Percentiles rank a stretch among this genome's conserved stretches.
Evolutionary conservation across 2,888 invertebrate genomes (phyloP).

Genomic region (Myathropa florea): DNA sequence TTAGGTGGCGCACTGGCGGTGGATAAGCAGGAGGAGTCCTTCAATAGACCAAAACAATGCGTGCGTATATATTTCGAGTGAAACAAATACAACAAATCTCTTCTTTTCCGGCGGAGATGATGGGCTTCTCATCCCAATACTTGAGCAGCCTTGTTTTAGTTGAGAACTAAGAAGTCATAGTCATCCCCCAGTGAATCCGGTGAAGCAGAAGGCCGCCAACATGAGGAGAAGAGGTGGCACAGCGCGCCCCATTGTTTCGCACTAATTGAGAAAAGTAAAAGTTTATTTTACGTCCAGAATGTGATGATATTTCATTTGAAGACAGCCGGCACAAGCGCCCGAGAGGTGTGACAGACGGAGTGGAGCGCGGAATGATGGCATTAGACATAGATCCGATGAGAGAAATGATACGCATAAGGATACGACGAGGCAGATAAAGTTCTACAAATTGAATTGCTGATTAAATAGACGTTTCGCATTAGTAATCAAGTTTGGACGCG

Average conservation of each 20-base stretch:
- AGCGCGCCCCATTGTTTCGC: constrained; percentile 50
- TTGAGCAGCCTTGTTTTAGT: constrained; percentile 47
- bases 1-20: no score
- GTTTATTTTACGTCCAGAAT: constrained; percentile 56
- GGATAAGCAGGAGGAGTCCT: not conserved
- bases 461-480: constrained; percentile 71
- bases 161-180: constrained; percentile 8
- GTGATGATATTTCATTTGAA: constrained; percentile 64
- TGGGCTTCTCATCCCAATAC: no score
- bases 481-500: constrained; percentile 61
- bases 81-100: constrained; percentile 45
- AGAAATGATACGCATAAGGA: constrained; percentile 23
- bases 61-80: constrained; percentile 43
- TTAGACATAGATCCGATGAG: not conserved
- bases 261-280: constrained; percentile 68
- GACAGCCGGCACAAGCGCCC: not conserved
- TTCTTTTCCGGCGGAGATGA: no score
- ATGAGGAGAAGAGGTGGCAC: not conserved
- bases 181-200: not conserved
- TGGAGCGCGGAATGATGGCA: not conserved
- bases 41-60: constrained; percentile 33
- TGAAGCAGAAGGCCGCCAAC: not conserved
- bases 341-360: not conserved
- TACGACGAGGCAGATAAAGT: constrained; percentile 60
- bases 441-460: constrained; percentile 70